These are phyloP conservation scores for Callionymus lyra DNA, from an alignment of 2,113 vertebrate species.

Conservation along the genomic window DNA sequence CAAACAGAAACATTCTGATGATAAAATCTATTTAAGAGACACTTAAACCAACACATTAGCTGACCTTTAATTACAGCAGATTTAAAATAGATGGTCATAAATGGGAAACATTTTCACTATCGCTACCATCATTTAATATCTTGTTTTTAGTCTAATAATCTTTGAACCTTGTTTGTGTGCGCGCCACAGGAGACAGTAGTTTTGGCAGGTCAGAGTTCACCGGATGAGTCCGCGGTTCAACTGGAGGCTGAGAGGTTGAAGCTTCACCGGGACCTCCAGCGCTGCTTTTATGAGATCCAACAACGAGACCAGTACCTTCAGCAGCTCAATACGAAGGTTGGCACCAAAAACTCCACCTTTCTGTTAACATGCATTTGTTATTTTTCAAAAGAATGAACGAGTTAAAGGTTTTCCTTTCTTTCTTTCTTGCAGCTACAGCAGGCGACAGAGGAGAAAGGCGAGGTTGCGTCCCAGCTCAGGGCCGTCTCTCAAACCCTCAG, in stretches of 20 bases:
- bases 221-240: slow-evolving; percentile 33
- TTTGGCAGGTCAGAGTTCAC: slow-evolving; percentile 31
- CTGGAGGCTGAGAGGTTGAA: slow-evolving; percentile 60
- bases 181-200: slow-evolving; percentile 36
- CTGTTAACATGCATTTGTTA: background rate
- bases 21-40: too few species aligned
- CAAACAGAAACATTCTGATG: too few species aligned
- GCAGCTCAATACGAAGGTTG: slow-evolving; percentile 73
- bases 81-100: too few species aligned
- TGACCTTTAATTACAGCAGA: too few species aligned
- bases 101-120: too few species aligned
- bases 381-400: background rate
- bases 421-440: slow-evolving; percentile 62
- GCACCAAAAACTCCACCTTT: too few species aligned
- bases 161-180: background rate
- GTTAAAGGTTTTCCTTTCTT: background rate
- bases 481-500: slow-evolving; percentile 70
- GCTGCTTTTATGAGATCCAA: slow-evolving; percentile 72
- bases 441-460: slow-evolving; percentile 68
- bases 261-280: slow-evolving; percentile 68
- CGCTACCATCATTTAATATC: background rate
- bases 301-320: slow-evolving; percentile 73
- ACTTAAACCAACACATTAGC: too few species aligned
- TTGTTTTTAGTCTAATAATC: too few species aligned
- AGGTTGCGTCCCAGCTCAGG: slow-evolving; percentile 68